Percentiles rank a stretch among this genome's conserved stretches.
These are phyloP conservation scores for Falco biarmicus DNA, from an alignment of 2,797 vertebrate genomes.

Conservation along the genomic window DNA sequence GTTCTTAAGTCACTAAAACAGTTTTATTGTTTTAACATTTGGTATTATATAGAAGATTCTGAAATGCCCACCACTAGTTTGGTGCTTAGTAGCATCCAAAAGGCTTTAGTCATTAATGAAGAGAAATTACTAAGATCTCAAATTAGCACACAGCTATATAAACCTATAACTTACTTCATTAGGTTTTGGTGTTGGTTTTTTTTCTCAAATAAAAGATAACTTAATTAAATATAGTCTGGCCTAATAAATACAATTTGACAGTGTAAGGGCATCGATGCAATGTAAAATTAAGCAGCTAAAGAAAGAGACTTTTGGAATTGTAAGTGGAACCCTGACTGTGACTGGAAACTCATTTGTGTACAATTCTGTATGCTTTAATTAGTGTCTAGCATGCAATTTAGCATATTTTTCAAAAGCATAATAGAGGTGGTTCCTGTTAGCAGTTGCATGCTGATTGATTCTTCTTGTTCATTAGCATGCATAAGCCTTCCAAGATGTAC, in stretches of 20 bases:
- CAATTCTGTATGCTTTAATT: constrained; percentile 28
- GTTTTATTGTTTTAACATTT: background rate
- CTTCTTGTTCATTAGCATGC: constrained; percentile 2
- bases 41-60: background rate
- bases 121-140: background rate
- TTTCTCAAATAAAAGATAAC: background rate
- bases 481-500: background rate
- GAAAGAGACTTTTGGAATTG: background rate
- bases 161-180: background rate
- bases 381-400: background rate
- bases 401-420: constrained; percentile 30
- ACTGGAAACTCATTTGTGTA: constrained; percentile 24
- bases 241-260: background rate
- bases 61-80: background rate
- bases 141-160: background rate
- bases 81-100: background rate
- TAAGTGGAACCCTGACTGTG: background rate
- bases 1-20: background rate
- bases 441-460: constrained; percentile 22
- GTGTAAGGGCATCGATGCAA: background rate
- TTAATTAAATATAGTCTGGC: background rate
- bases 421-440: background rate
- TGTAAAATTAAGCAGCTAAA: background rate
- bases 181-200: background rate
- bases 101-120: background rate